Conservation (phyloP, 2,113 vertebrate genomes). For the Chamaetylas fuelleborni region DNA sequence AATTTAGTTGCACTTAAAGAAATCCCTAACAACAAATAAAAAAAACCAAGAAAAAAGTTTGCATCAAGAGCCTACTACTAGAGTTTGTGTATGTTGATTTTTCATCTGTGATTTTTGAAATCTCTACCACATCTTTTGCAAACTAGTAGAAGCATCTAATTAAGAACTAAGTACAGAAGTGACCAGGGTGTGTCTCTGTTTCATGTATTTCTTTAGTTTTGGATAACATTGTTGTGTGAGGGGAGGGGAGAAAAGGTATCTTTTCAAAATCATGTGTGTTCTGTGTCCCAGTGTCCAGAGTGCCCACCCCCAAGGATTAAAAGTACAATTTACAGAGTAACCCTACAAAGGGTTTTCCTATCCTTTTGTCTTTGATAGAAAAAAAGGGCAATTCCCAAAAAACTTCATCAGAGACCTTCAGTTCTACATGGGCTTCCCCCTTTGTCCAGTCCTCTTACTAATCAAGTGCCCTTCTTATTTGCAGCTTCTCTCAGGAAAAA, state of each 20-base stretch:
- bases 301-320: not conserved
- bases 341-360: not conserved
- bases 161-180: not conserved
- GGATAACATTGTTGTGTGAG: not conserved
- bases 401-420: not conserved
- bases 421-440: rapidly evolving
- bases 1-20: not conserved
- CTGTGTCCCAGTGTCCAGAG: not conserved
- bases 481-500: not conserved
- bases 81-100: not conserved
- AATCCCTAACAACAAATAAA: not conserved
- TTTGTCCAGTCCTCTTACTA: not conserved
- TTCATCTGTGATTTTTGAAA: not conserved
- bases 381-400: not conserved
- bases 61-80: not conserved
- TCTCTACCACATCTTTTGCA: not conserved
- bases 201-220: not conserved
- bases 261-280: not conserved
- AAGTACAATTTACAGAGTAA: not conserved
- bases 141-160: not conserved
- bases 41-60: not conserved
- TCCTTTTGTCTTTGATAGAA: not conserved
- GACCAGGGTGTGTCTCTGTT: not conserved
- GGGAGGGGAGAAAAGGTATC: rapidly evolving
- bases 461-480: not conserved